Conservation (phyloP, 1,140 invertebrate species). For the Lycorma delicatula region DNA sequence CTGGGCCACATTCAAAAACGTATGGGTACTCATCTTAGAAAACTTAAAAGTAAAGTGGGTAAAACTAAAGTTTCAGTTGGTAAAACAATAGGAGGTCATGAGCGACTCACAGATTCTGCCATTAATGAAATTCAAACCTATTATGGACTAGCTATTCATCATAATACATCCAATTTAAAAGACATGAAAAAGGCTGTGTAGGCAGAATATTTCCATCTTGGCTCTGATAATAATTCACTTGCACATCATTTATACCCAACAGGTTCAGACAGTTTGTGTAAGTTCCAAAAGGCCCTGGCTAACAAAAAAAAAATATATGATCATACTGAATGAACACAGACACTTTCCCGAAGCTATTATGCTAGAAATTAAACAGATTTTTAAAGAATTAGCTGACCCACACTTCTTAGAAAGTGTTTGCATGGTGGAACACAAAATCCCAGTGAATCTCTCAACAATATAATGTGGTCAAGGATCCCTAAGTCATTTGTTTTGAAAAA, state of each 20-base stretch:
- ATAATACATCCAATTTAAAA: conserved; percentile 10
- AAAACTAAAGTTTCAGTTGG: not conserved
- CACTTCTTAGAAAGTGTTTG: conserved; percentile 18
- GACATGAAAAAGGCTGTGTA: conserved; percentile 18
- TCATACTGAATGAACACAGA: not conserved
- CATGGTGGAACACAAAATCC: conserved; percentile 24
- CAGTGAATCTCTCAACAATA: conserved; percentile 23
- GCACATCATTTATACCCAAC: conserved; percentile 18
- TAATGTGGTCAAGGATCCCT: conserved; percentile 25
- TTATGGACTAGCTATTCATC: conserved; percentile 14
- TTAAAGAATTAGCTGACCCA: conserved; percentile 17
- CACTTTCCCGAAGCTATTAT: not conserved
- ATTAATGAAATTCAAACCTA: conserved; percentile 13
- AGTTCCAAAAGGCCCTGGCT: conserved; percentile 12
- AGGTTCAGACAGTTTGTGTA: conserved; percentile 17
- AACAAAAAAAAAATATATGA: not conserved
- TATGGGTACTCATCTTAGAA: conserved; percentile 2
- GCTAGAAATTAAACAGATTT: conserved; percentile 22
- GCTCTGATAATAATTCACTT: conserved; percentile 19
- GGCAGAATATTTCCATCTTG: conserved; percentile 19
- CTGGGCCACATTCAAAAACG: conserved; percentile 19
- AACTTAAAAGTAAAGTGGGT: not conserved
- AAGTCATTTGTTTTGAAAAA: too few species aligned
- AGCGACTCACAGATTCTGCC: not conserved
- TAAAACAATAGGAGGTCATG: conserved; percentile 5